These are phyloP conservation scores for Hirtodrosophila cameraria DNA, from an alignment of 2,888 invertebrate species.

Conservation along the genomic window DNA sequence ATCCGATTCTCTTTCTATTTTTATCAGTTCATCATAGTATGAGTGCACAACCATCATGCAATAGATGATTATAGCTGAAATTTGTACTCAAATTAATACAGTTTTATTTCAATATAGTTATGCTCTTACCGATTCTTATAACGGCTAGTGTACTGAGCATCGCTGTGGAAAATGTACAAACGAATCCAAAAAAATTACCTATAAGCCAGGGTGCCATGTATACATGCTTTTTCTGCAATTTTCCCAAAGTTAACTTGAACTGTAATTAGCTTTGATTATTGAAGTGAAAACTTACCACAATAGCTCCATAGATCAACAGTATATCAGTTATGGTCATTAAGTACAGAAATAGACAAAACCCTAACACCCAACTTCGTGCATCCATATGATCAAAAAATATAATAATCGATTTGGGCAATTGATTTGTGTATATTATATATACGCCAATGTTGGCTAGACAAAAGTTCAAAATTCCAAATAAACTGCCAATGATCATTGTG, in stretches of 20 bases:
- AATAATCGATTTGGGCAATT: neutral
- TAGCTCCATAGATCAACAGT: constrained; percentile 31
- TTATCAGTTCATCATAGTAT: constrained; percentile 26
- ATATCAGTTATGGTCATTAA: constrained; percentile 9
- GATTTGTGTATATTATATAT: neutral
- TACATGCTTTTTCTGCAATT: constrained; percentile 7
- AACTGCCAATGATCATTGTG: constrained; percentile 9
- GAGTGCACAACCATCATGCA: constrained; percentile 37
- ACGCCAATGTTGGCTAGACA: constrained; percentile 2
- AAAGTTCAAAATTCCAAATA: constrained; percentile 7
- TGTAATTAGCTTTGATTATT: neutral
- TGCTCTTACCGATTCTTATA: constrained; percentile 24
- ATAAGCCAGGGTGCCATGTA: constrained; percentile 37
- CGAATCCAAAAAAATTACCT: constrained; percentile 26
- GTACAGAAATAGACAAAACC: constrained; percentile 7
- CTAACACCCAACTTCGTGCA: constrained; percentile 5
- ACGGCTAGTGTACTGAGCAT: constrained; percentile 12
- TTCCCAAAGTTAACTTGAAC: neutral
- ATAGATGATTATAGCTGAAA: constrained; percentile 9
- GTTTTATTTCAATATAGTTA: neutral
- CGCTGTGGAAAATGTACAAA: constrained; percentile 36
- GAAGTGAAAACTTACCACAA: constrained; percentile 22
- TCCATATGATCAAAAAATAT: constrained; percentile 34
- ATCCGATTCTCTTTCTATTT: too few relatives aligned
- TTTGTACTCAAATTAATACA: too few relatives aligned